Base-by-base conservation (phyloP, 1,140 invertebrate species). In the Drosophila parvula region DNA sequence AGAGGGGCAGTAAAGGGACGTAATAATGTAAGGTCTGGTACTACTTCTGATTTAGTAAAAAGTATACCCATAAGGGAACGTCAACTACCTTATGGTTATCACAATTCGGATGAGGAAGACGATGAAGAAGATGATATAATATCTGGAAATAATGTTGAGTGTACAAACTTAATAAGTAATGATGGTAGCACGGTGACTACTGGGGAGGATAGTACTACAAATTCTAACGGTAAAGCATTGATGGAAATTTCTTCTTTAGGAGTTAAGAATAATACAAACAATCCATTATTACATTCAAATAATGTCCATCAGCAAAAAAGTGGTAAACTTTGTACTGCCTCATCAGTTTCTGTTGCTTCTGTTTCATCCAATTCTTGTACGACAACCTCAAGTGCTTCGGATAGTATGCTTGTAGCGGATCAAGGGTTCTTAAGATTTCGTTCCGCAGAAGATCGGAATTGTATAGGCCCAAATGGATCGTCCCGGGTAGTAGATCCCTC, bases 401-500 rank as follows among this genome's bases (percentile, higher is more conserved):
- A 92, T n/a, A 95, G 94, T 60, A 97, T 97, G 96, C 92, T 97
- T 45, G 96, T 97, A 6, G 96, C 96, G 69, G 96, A 97, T 80
- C 96, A 97, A 78, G 96, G 96, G 2, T 97, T 97, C 89, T 95
- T 97, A 3, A 93, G 96, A 56, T 97, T 97, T 92, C 93, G 96
- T 34, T 95, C 94, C 11, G 83, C 95, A 55, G 95, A 95, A 40
- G 95, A 94, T 73, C 75, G 69, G 5, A 80, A 78, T 55, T 65
- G 61, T 48, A 27, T 55, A 55, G 12, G 53, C 14, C 69, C 61
- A 64, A 74, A 12, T 56, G 64, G 28, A 22, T 47, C 14, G 18
- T 22, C 47, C n/a, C 62, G 43, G 63, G 47, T 40, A 69, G 64
- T 50, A 36, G 44, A 32, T 44, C 75, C 41, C 40, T 78, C 48